phyloP scores from a whole-genome alignment of 2,113 vertebrate genomes.

The Lynx canadensis region DNA sequence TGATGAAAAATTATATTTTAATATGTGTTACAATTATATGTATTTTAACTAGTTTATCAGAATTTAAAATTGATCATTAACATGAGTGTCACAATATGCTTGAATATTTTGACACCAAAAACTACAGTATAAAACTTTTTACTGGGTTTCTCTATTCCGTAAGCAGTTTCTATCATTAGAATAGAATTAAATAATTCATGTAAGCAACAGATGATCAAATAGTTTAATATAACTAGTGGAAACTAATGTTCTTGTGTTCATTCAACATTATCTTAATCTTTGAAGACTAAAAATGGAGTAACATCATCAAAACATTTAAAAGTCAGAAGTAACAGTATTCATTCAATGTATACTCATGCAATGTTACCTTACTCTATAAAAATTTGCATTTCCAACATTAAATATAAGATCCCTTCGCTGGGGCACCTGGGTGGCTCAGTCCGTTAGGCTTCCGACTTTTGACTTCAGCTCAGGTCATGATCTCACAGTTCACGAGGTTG shows the following conservation, averaged over 20 bases:
- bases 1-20: neutral
- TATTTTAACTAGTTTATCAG: neutral
- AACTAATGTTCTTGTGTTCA: neutral
- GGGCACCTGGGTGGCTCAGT: too few relatives aligned
- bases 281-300: neutral
- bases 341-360: neutral
- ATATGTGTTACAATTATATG: neutral
- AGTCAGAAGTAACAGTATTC: neutral
- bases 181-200: slow-evolving; percentile 36
- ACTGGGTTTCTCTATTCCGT: neutral
- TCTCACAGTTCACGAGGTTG: too few relatives aligned
- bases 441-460: too few relatives aligned
- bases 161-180: slow-evolving; percentile 9
- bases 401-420: neutral
- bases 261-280: neutral
- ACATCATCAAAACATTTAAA: neutral
- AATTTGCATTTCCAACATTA: neutral
- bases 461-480: too few relatives aligned
- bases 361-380: neutral
- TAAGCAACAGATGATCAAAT: slow-evolving; percentile 14
- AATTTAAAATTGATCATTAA: slow-evolving; percentile 9
- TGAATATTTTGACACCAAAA: neutral
- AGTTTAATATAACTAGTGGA: slow-evolving; percentile 2
- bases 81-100: neutral
- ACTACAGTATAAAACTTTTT: neutral